phyloP scores from a whole-genome alignment of 2,888 invertebrate species.

The Clitarchus hookeri region DNA sequence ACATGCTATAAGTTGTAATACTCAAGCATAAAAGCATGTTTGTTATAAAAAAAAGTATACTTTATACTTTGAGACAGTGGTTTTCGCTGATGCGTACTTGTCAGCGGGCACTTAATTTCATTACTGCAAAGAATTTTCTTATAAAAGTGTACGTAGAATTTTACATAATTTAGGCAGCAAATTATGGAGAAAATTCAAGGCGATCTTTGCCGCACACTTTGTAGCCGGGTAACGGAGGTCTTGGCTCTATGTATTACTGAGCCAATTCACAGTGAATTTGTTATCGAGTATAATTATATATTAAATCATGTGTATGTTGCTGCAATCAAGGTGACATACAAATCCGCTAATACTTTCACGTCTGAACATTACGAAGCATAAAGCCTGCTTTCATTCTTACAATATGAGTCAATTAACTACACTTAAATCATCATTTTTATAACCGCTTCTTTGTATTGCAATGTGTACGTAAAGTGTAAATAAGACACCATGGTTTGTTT shows the following conservation, averaged over 20 bases:
- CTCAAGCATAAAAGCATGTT: neutral
- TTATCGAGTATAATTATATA: neutral
- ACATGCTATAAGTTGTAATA: constrained; percentile 39
- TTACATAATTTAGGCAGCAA: constrained; percentile 27
- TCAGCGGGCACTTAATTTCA: neutral
- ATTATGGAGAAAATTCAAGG: constrained; percentile 28
- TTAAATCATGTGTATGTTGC: constrained; percentile 2
- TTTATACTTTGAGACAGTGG: constrained; percentile 14
- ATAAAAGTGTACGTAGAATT: constrained; percentile 7
- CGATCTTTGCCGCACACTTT: constrained; percentile 4
- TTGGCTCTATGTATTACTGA: neutral
- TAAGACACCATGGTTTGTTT: constrained; percentile 48
- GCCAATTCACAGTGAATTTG: neutral
- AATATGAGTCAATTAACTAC: constrained; percentile 46
- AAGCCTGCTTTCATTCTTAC: constrained; percentile 44
- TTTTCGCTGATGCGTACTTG: neutral
- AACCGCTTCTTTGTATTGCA: constrained; percentile 47
- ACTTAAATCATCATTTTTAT: constrained; percentile 46
- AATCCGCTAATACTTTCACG: constrained; percentile 30
- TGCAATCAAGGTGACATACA: constrained; percentile 29
- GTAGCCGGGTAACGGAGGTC: neutral
- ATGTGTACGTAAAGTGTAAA: constrained; percentile 48
- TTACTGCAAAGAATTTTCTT: constrained; percentile 5
- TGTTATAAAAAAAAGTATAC: neutral
- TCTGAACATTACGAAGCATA: constrained; percentile 40